Evolutionary conservation across 2,797 vertebrate genomes (phyloP).

Genomic region (Peromyscus attwateri): DNA sequence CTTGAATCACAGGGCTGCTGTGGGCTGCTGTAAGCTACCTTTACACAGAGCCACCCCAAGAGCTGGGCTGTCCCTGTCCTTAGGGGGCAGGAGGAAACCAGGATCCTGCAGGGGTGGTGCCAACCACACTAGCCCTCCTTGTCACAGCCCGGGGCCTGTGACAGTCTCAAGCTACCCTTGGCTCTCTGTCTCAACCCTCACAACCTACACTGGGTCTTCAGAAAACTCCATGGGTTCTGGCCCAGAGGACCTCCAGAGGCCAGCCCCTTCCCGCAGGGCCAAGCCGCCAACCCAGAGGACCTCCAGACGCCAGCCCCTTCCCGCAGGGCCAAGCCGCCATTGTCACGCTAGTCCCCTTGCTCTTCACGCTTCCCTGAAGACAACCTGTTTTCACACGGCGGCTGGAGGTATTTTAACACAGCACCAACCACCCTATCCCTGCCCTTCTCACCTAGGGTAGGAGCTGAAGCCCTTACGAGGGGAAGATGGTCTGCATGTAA

Average conservation of each 20-base stretch:
- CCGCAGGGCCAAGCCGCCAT: not conserved
- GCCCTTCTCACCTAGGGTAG: not conserved
- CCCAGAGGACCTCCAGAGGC: not conserved
- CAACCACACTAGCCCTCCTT: not conserved
- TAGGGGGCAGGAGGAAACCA: not conserved
- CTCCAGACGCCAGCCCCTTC: not conserved
- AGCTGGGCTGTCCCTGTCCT: not conserved
- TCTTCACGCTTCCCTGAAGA: not conserved
- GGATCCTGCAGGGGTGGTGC: not conserved
- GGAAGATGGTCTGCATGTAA: not conserved
- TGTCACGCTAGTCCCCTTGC: not conserved
- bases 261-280: not conserved
- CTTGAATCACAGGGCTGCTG: not conserved
- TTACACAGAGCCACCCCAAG: not conserved
- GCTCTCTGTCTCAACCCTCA: not conserved
- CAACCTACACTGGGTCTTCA: not conserved
- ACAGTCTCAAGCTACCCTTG: not conserved
- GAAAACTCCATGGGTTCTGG: not conserved
- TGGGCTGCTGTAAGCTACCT: not conserved
- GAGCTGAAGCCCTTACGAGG: not conserved
- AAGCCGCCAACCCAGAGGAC: not conserved
- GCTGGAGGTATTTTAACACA: not conserved
- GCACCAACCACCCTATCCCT: not conserved
- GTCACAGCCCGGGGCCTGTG: too few relatives aligned
- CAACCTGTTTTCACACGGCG: not conserved